Conservation (phyloP, 2,113 vertebrate genomes). For the Ciconia maguari region DNA sequence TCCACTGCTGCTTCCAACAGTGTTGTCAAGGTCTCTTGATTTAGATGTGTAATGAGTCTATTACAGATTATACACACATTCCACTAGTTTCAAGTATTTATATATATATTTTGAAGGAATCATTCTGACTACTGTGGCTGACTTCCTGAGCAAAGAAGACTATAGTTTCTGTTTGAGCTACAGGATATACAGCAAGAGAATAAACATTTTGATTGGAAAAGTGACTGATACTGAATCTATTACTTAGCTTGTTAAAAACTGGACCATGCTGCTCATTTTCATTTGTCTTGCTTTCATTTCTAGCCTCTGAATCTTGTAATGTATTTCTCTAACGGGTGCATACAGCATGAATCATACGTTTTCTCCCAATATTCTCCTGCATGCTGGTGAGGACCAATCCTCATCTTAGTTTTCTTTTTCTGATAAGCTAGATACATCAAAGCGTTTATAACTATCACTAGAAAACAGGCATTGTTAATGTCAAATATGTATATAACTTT, state of each 20-base stretch:
- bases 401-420: not conserved
- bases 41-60: not conserved
- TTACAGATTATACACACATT: not conserved
- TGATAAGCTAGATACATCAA: not conserved
- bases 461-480: not conserved
- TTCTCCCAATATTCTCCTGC: not conserved
- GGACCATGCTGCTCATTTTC: not conserved
- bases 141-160: not conserved
- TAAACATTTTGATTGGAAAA: not conserved
- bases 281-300: not conserved
- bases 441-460: not conserved
- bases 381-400: not conserved
- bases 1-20: not conserved
- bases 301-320: not conserved
- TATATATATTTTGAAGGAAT: not conserved
- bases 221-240: not conserved
- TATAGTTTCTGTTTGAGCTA: not conserved
- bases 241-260: not conserved
- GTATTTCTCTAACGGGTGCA: not conserved
- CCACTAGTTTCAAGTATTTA: not conserved
- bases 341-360: not conserved
- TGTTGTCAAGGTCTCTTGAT: not conserved
- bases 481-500: not conserved
- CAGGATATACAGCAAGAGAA: not conserved
- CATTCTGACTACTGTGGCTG: not conserved